Percentiles rank a stretch among this genome's conserved stretches.
These are phyloP conservation scores for Helicoverpa assulta DNA, from an alignment of 2,888 invertebrate species.

Conservation along the genomic window DNA sequence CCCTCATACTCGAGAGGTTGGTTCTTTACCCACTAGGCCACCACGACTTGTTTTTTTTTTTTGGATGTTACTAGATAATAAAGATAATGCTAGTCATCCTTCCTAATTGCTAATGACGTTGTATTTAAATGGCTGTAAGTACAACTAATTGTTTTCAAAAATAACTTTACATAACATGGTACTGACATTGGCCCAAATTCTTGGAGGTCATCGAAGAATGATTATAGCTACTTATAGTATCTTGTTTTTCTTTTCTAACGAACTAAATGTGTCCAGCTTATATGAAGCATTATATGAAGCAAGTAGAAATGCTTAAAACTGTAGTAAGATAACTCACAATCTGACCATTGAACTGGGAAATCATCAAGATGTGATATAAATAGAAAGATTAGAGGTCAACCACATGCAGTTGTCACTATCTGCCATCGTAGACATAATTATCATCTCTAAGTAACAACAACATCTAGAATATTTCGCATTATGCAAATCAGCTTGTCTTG, in stretches of 20 bases:
- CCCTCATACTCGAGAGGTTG: too few relatives aligned
- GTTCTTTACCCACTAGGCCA: too few relatives aligned
- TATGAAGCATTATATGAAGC: not conserved
- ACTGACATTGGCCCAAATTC: constrained; percentile 14
- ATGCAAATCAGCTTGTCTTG: constrained; percentile 26
- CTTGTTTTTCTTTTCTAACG: not conserved
- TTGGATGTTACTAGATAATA: not conserved
- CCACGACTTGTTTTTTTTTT: too few relatives aligned
- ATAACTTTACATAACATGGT: constrained; percentile 17
- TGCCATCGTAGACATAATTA: constrained; percentile 5
- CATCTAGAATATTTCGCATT: constrained; percentile 23
- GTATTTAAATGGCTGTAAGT: not conserved
- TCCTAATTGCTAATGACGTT: constrained; percentile 13
- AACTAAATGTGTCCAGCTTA: not conserved
- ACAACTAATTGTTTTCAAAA: constrained; percentile 11
- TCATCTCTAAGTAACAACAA: constrained; percentile 28
- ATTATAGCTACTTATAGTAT: constrained; percentile 3
- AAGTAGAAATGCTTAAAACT: constrained; percentile 10
- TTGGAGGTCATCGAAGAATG: constrained; percentile 10
- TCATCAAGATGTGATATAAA: constrained; percentile 19
- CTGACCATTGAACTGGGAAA: not conserved
- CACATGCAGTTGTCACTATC: not conserved
- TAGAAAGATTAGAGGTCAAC: constrained; percentile 17
- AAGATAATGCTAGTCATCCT: constrained; percentile 12
- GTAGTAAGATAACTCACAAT: constrained; percentile 1